Conservation (phyloP, 2,113 vertebrate species). For the Xiphorhynchus elegans region DNA sequence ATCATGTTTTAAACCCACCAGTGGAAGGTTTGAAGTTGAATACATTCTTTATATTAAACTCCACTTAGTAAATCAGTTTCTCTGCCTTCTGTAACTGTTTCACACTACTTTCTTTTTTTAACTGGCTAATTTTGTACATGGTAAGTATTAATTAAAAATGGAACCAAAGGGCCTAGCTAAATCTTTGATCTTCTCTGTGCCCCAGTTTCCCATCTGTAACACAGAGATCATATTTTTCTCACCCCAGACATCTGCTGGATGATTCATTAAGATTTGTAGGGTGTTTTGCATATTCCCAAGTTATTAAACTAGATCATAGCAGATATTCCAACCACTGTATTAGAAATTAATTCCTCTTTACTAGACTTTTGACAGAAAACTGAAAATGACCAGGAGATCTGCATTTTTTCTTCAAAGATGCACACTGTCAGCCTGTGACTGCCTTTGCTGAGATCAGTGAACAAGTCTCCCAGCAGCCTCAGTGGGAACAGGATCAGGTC, state of each 20-base stretch:
- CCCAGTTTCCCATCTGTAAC: neutral
- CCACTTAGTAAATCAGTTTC: neutral
- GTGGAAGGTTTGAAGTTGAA: neutral
- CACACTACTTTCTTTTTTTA: neutral
- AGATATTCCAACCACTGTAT: neutral
- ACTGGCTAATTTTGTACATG: neutral
- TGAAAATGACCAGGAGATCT: neutral
- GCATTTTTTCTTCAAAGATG: neutral
- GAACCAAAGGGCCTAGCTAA: neutral
- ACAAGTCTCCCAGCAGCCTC: neutral
- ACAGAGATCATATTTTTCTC: neutral
- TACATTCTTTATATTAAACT: neutral
- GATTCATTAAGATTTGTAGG: neutral
- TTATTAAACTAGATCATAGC: neutral
- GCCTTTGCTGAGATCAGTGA: neutral
- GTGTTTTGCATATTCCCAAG: neutral
- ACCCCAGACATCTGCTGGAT: neutral
- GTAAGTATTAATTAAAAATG: neutral
- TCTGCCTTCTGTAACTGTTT: neutral
- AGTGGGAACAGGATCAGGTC: neutral
- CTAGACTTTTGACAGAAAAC: neutral
- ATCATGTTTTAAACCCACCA: neutral
- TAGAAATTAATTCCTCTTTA: neutral
- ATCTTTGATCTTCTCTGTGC: neutral
- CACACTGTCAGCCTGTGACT: neutral